These are phyloP conservation scores for Orthosia cruda DNA, from an alignment of 2,888 invertebrate genomes.

Conservation along the genomic window DNA sequence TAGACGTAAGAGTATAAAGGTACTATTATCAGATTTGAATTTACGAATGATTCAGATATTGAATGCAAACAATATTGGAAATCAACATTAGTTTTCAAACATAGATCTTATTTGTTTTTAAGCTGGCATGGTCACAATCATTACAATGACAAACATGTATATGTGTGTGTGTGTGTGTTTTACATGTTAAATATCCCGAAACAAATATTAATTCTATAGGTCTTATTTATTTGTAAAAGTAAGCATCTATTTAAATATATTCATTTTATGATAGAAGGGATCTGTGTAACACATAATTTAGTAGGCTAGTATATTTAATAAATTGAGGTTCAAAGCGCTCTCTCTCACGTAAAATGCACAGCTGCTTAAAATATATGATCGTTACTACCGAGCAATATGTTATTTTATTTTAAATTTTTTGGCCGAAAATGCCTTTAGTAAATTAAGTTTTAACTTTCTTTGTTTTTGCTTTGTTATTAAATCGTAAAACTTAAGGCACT, in stretches of 20 bases:
- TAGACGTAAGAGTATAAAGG: neutral
- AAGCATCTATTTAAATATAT: neutral
- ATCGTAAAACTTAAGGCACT: neutral
- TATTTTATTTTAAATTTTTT: slow-evolving; percentile 19
- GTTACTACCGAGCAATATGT: slow-evolving; percentile 13
- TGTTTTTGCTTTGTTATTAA: neutral
- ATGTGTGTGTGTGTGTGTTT: too few species aligned
- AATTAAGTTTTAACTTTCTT: slow-evolving; percentile 14
- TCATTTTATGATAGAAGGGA: slow-evolving; percentile 6
- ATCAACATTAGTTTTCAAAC: neutral
- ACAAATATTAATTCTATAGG: too few species aligned
- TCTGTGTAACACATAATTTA: slow-evolving; percentile 3
- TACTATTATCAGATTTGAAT: neutral
- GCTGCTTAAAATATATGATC: slow-evolving; percentile 51
- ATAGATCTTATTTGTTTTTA: too few species aligned
- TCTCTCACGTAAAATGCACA: slow-evolving; percentile 48
- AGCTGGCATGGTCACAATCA: too few species aligned
- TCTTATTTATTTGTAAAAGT: neutral
- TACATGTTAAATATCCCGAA: too few species aligned
- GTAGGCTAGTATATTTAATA: slow-evolving; percentile 32
- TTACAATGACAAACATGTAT: too few species aligned
- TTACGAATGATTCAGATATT: neutral
- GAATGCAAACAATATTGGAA: neutral
- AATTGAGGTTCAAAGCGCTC: slow-evolving; percentile 38
- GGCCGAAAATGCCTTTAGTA: neutral